Conservation (phyloP, 64 coral and sea anemone genomes). For the Montipora cactus region DNA sequence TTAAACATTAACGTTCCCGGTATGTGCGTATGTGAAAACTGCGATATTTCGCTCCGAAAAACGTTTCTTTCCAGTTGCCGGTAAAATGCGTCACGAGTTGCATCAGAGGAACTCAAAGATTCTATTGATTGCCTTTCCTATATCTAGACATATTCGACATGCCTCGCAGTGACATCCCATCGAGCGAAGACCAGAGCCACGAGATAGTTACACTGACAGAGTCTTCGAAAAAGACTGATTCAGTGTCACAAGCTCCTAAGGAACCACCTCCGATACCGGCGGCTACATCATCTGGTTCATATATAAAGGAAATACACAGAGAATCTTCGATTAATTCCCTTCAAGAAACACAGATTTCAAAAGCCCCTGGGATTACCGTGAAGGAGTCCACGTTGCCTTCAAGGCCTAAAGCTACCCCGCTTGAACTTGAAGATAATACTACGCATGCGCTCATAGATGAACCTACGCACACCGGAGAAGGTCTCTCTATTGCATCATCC, state of each 20-base stretch:
- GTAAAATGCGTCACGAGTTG: too few species aligned
- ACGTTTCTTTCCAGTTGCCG: too few species aligned
- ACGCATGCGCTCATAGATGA: background rate
- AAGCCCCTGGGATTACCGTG: background rate
- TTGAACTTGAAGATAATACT: background rate
- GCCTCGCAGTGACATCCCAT: conserved; percentile 32
- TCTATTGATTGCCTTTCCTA: background rate
- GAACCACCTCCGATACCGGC: background rate
- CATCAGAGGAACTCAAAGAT: too few species aligned
- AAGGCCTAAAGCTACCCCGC: background rate
- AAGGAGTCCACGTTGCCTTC: background rate
- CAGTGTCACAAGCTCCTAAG: background rate
- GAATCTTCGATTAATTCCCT: background rate
- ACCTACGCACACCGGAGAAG: background rate
- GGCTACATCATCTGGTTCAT: background rate
- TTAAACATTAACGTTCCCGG: too few species aligned
- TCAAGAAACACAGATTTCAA: conserved; percentile 6
- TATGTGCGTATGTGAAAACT: too few species aligned
- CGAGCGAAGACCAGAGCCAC: background rate
- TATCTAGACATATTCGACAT: conserved; percentile 19
- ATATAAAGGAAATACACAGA: conserved; percentile 7
- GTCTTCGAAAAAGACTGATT: background rate
- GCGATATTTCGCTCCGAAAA: too few species aligned
- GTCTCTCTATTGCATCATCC: background rate
- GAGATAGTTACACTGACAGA: background rate